phyloP scores from a whole-genome alignment of 2,113 vertebrate species.

The Puntigrus tetrazona region DNA sequence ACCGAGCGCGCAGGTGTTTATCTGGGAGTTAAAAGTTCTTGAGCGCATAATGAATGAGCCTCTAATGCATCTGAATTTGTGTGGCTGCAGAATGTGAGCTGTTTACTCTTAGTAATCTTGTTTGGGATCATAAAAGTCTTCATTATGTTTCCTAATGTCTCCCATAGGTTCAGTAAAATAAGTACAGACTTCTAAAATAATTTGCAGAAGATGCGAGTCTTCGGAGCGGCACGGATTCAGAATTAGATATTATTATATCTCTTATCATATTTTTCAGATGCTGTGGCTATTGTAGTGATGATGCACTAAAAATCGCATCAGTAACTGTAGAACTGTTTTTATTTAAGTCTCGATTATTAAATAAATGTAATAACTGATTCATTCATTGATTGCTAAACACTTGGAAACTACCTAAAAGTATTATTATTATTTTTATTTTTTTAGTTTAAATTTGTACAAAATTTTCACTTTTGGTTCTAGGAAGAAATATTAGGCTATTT shows the following conservation, averaged over 20 bases:
- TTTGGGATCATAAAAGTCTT: conserved; percentile 18
- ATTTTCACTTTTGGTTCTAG: too few relatives aligned
- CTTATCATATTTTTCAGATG: background rate
- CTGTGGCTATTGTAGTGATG: too few relatives aligned
- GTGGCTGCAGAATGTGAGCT: background rate
- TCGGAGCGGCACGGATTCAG: background rate
- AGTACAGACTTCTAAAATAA: background rate
- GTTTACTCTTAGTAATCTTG: background rate
- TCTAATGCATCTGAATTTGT: background rate
- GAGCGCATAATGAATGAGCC: background rate
- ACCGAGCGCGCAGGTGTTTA: background rate
- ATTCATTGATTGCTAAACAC: background rate
- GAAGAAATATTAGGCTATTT: too few relatives aligned
- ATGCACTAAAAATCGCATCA: background rate
- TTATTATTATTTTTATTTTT: too few relatives aligned
- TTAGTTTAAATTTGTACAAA: too few relatives aligned
- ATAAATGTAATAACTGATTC: too few relatives aligned
- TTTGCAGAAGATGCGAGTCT: background rate
- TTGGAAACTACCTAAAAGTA: too few relatives aligned
- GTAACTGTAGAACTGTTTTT: background rate
- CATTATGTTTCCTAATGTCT: background rate
- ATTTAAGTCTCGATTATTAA: background rate
- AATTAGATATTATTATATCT: background rate
- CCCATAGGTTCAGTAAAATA: background rate
- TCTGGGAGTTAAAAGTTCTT: background rate